phyloP scores from a whole-genome alignment of 1,140 invertebrate species.

The Temnothorax longispinosus region DNA sequence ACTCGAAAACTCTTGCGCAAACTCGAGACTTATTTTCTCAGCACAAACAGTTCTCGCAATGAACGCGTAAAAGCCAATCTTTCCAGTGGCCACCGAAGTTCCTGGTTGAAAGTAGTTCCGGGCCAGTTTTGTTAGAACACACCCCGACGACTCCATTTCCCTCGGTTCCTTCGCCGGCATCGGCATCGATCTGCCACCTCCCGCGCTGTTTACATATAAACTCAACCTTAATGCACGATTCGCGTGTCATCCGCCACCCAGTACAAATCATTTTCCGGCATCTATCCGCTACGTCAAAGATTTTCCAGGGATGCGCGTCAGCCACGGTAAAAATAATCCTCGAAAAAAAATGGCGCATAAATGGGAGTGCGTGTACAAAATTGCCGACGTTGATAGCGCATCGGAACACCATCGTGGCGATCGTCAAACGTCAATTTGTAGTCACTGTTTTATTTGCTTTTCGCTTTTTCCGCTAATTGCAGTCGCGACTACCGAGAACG shows the following conservation, averaged over 20 bases:
- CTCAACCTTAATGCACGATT: slow-evolving; percentile 74
- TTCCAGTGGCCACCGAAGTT: slow-evolving; percentile 67
- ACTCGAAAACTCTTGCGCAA: slow-evolving; percentile 48
- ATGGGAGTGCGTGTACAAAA: slow-evolving; percentile 30
- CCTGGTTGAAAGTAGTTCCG: slow-evolving; percentile 60
- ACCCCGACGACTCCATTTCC: slow-evolving; percentile 61
- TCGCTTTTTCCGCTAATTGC: slow-evolving; percentile 41
- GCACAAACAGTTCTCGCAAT: slow-evolving; percentile 73
- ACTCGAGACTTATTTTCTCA: slow-evolving; percentile 69
- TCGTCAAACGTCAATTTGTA: slow-evolving; percentile 45
- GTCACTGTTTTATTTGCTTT: slow-evolving; percentile 5
- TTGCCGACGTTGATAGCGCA: slow-evolving; percentile 37
- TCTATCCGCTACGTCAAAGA: slow-evolving; percentile 14
- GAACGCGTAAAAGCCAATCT: slow-evolving; percentile 71
- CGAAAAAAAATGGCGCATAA: slow-evolving; percentile 8
- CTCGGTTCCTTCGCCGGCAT: slow-evolving; percentile 48
- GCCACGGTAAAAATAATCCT: not conserved
- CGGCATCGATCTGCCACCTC: slow-evolving; percentile 66
- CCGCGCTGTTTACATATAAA: slow-evolving; percentile 72
- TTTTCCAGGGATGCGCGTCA: slow-evolving; percentile 12
- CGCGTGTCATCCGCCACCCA: slow-evolving; percentile 72
- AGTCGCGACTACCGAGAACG: slow-evolving; percentile 20
- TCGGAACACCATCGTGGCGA: not conserved
- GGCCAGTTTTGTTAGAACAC: slow-evolving; percentile 52
- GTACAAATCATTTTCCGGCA: slow-evolving; percentile 66